Base-by-base conservation (phyloP, 2,113 vertebrate species). In the Aythya baeri region DNA sequence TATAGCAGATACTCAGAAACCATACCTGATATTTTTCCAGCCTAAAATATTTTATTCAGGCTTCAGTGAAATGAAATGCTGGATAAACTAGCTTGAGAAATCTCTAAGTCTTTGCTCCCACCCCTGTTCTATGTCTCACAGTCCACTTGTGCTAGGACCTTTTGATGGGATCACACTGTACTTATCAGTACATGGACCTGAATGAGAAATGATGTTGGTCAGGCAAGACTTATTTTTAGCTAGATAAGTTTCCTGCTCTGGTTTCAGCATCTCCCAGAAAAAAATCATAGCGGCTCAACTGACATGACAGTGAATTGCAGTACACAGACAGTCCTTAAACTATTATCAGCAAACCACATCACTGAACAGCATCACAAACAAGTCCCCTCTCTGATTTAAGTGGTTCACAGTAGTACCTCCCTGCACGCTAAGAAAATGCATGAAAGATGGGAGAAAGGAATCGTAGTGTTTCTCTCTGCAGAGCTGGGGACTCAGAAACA, bases 321-420 rank as follows among this genome's bases (percentile, higher is more conserved):
- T 57, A 31, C 38, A 20, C 25, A 43, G 72, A 16, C 14, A 67
- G 29, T 36, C 34, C 61, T 93, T 59, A 59, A 78, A 67, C 0
- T 41, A 11, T 14, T 27, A 70, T 50, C 59, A 54, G 31, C 29
- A 94, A 91, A 86, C 13, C 16, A 3, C 46, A 41, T 20, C 1
- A 1, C 34, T 36, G 21, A 88, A 32, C 2, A 4, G 34, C 29
- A 27, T 6, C 31, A 57, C 61, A 73, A 50, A 72, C 32, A 23
- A 8, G 20, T 32, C 20, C 26, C 32, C 4, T 14, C 2, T 43
- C 62, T 0, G 0, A 68, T 41, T 34, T 88, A 4, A 0, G 1
- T 52, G 41, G 29, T 58, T 41, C 65, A 32, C 54, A 65, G 58
- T 7, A 57, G 32, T 34, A 32, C 43, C 52, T 84, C 18, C 23